These are phyloP conservation scores for Saxidomus purpurata DNA, from an alignment of 1,140 invertebrate genomes.

Conservation along the genomic window DNA sequence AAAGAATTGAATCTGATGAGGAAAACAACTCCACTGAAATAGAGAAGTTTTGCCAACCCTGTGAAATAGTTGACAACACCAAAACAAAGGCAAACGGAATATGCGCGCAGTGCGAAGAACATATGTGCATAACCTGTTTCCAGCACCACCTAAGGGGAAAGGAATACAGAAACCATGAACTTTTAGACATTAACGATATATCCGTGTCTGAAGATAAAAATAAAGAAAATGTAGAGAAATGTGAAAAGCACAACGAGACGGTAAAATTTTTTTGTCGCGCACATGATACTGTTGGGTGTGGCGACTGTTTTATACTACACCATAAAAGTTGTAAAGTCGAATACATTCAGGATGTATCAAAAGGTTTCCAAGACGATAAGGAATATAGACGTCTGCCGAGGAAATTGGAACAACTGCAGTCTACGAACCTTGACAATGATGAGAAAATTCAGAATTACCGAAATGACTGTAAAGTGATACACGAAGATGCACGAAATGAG, in stretches of 20 bases:
- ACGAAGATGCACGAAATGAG: background rate
- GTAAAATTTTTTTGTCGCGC: background rate
- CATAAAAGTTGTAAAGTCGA: background rate
- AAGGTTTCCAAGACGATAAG: background rate
- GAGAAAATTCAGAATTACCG: background rate
- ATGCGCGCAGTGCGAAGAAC: background rate
- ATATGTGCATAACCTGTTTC: background rate
- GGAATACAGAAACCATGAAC: background rate
- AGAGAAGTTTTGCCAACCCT: background rate
- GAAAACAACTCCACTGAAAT: background rate
- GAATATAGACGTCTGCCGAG: background rate
- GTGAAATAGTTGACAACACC: too few relatives aligned
- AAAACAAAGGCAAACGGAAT: background rate
- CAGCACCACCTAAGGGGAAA: background rate
- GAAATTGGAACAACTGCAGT: background rate
- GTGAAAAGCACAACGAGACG: background rate
- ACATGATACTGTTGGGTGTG: background rate
- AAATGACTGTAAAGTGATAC: background rate
- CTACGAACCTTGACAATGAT: background rate
- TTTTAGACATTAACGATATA: background rate
- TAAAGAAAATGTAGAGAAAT: background rate
- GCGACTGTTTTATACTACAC: background rate
- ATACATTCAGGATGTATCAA: background rate
- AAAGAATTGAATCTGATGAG: background rate
- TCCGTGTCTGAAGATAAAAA: background rate